Conservation (phyloP, 37 sponge, comb jelly and placozoan genomes). For the Petrosia ficiformis region DNA sequence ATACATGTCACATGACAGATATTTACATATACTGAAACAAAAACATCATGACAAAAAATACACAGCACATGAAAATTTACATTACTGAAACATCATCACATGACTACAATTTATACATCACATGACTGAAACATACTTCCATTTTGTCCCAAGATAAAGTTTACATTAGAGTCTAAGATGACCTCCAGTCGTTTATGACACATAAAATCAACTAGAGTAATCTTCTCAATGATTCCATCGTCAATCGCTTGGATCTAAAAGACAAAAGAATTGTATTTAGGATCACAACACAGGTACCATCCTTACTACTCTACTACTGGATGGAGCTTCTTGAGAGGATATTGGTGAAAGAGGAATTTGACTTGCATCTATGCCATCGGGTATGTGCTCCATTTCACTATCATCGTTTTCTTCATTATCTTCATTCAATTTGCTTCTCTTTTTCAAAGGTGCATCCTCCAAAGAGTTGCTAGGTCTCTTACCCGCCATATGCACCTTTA, state of each 20-base stretch:
- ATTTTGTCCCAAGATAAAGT: slow-evolving; percentile 95
- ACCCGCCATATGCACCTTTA: too few relatives aligned
- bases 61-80: too few relatives aligned
- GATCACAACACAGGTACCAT: too few relatives aligned
- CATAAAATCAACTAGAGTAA: slow-evolving; percentile 91
- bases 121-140: slow-evolving; percentile 84
- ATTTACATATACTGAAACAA: too few relatives aligned
- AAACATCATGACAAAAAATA: too few relatives aligned
- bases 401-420: slow-evolving; percentile 2
- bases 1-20: too few relatives aligned
- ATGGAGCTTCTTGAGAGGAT: neutral
- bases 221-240: slow-evolving; percentile 76
- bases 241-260: slow-evolving; percentile 7
- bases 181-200: slow-evolving; percentile 88
- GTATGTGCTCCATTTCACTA: neutral
- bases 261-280: too few relatives aligned
- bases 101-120: neutral
- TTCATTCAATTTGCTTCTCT: neutral
- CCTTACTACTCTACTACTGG: too few relatives aligned
- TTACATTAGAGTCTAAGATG: slow-evolving; percentile 72
- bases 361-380: neutral
- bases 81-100: too few relatives aligned
- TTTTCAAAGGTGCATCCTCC: neutral
- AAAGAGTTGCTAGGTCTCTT: too few relatives aligned
- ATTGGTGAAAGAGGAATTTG: neutral